Evolutionary conservation across 1,140 invertebrate genomes (phyloP).

Genomic region (Hirudo medicinalis): DNA sequence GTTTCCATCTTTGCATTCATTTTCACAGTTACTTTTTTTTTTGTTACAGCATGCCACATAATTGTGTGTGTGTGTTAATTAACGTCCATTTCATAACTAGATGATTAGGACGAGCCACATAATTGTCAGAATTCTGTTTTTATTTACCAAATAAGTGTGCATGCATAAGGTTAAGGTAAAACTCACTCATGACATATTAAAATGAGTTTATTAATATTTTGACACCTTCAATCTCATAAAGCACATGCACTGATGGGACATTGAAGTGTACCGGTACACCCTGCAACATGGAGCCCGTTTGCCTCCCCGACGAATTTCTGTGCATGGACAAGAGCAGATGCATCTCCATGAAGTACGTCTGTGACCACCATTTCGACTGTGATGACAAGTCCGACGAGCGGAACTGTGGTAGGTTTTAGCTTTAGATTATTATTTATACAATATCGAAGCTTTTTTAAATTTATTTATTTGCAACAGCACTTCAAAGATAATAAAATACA

Average conservation of each 20-base stretch:
- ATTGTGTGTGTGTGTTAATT: too few species aligned
- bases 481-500: too few species aligned
- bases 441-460: too few species aligned
- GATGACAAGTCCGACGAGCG: conserved; percentile 54
- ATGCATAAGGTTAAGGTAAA: too few species aligned
- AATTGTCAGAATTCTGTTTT: neutral
- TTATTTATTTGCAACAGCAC: too few species aligned
- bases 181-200: neutral
- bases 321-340: conserved; percentile 18
- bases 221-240: too few species aligned
- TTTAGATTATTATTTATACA: too few species aligned
- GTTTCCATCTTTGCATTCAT: neutral
- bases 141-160: too few species aligned
- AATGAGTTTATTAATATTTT: neutral
- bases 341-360: conserved; percentile 44
- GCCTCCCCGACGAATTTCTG: conserved; percentile 12
- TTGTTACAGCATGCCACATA: neutral
- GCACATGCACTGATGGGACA: neutral
- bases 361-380: conserved; percentile 58
- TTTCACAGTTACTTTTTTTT: neutral
- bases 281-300: neutral
- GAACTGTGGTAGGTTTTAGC: conserved; percentile 21
- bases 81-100: too few species aligned
- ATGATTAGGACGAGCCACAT: too few species aligned
- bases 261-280: conserved; percentile 6